A percentile compares a stretch with the other conserved stretches of the same genome.
phyloP scores from a whole-genome alignment of 2,113 vertebrate species.

The Tympanuchus pallidicinctus region DNA sequence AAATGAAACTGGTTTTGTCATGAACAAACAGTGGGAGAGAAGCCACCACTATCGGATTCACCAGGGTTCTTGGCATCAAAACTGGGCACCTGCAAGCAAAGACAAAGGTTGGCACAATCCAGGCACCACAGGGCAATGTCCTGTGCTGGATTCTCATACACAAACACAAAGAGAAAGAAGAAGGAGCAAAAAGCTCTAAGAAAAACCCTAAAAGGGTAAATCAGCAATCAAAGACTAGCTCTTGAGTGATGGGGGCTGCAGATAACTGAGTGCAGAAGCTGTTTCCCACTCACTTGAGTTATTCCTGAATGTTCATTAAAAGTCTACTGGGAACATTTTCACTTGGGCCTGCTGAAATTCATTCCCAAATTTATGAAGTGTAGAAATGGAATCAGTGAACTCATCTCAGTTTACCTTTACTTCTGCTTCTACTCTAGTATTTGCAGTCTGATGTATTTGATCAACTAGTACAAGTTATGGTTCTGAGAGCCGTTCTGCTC shows the following conservation, averaged over 20 bases:
- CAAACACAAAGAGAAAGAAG: not conserved
- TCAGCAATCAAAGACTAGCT: not conserved
- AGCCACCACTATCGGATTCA: not conserved
- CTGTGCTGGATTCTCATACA: not conserved
- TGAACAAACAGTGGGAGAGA: not conserved
- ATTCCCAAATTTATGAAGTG: not conserved
- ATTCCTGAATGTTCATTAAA: not conserved
- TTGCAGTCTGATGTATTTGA: not conserved
- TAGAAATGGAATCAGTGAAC: not conserved
- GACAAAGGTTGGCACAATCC: not conserved
- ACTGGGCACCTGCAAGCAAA: not conserved
- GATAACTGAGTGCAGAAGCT: fast-evolving
- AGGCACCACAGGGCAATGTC: not conserved
- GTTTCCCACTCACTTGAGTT: not conserved
- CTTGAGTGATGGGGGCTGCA: not conserved
- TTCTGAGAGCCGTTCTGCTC: not conserved
- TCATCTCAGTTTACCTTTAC: not conserved
- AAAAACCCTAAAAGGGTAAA: not conserved
- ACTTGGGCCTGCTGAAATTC: not conserved
- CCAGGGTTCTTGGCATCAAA: not conserved
- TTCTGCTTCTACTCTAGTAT: not conserved
- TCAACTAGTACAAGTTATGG: not conserved
- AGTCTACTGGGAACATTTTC: not conserved
- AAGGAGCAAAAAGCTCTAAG: not conserved
- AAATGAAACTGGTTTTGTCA: not conserved